Evolutionary conservation across 1,140 invertebrate species (phyloP), one percentile per base, ranked within the genome.

Genomic region (Asobara japonica): DNA sequence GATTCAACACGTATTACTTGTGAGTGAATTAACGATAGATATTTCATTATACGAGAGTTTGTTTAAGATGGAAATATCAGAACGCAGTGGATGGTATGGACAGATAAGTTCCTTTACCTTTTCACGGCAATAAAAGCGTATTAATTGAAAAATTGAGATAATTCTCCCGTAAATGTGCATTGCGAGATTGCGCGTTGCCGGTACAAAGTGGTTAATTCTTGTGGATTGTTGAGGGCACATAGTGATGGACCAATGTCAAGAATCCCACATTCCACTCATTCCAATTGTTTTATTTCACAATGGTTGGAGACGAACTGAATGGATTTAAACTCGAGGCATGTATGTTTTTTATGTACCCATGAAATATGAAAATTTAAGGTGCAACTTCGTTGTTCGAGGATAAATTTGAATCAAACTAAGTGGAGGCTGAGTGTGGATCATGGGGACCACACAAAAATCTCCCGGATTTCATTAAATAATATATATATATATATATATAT

Each of bases 51-150:
- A 62, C 29, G 18, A 3, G 60, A 62, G 60, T 27, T 62, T 16
- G 27, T 62, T 30, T 16, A n/a, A 62, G 29, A 62, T 62, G 60
- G n/a, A 62, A 62, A 31, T 62, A 29, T 62, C 60, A 62, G 60
- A 30, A 13, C n/a, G n/a, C 16, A 30, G 51, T 22, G 51, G 51
- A 56, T 25, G 51, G 51, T 56, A 7, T 13, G 4, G 6, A 56
- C n/a, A n/a, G n/a, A n/a, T n/a, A n/a, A n/a, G n/a, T n/a, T n/a
- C n/a, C n/a, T n/a, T n/a, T 56, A 56, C 51, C 51, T 25, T 27
- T 27, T 10, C 51, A 25, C 22, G 20, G 22, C 18, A 56, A 25
- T 56, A 56, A 56, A 27, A 27, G 18, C 11, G 6, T 56, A 56
- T 56, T 56, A 56, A 56, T 56, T 56, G 51, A 56, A 56, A 36